Evolutionary conservation across 2,888 invertebrate species (phyloP).

Genomic region (Limenitis camilla): DNA sequence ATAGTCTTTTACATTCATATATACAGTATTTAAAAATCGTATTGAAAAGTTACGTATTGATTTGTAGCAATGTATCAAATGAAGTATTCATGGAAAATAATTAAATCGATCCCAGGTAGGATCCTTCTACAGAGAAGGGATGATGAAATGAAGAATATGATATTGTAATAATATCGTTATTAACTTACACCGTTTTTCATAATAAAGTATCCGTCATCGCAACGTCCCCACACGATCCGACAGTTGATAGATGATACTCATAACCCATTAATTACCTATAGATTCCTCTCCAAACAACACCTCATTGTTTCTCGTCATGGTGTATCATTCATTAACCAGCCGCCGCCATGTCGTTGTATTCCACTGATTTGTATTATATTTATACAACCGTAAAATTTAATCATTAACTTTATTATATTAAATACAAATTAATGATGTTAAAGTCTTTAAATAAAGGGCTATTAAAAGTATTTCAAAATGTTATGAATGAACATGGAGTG

Average conservation of each 20-base stretch:
- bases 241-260: slow-evolving; percentile 52
- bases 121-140: no score
- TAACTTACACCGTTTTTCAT: not conserved
- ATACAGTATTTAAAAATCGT: no score
- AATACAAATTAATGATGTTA: no score
- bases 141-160: not conserved
- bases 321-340: slow-evolving; percentile 62
- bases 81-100: not conserved
- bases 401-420: slow-evolving; percentile 2
- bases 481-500: slow-evolving; percentile 15
- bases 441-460: no score
- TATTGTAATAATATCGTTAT: not conserved
- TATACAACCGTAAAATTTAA: slow-evolving; percentile 44
- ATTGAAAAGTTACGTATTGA: no score
- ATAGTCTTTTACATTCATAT: no score
- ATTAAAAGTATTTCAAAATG: not conserved
- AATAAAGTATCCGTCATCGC: not conserved
- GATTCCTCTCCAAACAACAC: slow-evolving; percentile 54
- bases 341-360: slow-evolving; percentile 60
- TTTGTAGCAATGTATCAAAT: no score
- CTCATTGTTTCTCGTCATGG: slow-evolving; percentile 55
- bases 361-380: slow-evolving; percentile 61
- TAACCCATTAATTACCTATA: slow-evolving; percentile 67
- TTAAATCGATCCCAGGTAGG: no score
- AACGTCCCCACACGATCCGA: not conserved